Conservation (phyloP, 2,113 vertebrate genomes). For the Puffinus mauretanicus region DNA sequence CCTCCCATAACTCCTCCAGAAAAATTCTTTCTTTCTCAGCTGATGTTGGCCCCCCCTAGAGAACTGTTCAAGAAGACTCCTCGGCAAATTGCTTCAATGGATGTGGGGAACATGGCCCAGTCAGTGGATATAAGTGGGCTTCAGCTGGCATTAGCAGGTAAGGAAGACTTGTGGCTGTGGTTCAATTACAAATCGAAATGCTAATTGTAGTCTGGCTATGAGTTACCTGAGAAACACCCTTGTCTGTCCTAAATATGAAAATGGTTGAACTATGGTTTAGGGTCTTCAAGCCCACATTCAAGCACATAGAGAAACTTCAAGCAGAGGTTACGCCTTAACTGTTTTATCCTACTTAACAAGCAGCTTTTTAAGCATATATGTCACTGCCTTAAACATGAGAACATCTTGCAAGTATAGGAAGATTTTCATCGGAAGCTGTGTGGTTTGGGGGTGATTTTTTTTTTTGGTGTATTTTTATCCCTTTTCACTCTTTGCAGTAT, state of each 20-base stretch:
- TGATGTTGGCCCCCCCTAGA: slow-evolving; percentile 95
- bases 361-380: not conserved
- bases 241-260: not conserved
- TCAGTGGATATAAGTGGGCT: slow-evolving; percentile 95
- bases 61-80: slow-evolving; percentile 99
- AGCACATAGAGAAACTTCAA: not conserved
- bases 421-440: not conserved
- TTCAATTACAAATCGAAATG: not conserved
- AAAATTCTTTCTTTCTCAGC: slow-evolving; percentile 97
- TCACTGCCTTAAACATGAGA: not conserved
- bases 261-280: not conserved
- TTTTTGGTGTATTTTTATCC: not conserved
- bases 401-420: not conserved
- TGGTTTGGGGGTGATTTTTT: not conserved
- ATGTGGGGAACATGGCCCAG: slow-evolving; percentile 88
- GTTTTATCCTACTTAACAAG: not conserved
- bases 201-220: not conserved
- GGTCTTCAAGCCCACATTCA: not conserved
- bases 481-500: not conserved
- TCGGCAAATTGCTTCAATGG: slow-evolving; percentile 93
- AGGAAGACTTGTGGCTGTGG: not conserved
- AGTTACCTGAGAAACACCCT: not conserved
- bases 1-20: slow-evolving; percentile 95
- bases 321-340: not conserved
- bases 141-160: slow-evolving; percentile 92